A percentile compares a stretch with the other conserved stretches of the same genome.
Evolutionary conservation across 2,888 invertebrate species (phyloP).

Genomic region (Trichopoda pennipes): DNA sequence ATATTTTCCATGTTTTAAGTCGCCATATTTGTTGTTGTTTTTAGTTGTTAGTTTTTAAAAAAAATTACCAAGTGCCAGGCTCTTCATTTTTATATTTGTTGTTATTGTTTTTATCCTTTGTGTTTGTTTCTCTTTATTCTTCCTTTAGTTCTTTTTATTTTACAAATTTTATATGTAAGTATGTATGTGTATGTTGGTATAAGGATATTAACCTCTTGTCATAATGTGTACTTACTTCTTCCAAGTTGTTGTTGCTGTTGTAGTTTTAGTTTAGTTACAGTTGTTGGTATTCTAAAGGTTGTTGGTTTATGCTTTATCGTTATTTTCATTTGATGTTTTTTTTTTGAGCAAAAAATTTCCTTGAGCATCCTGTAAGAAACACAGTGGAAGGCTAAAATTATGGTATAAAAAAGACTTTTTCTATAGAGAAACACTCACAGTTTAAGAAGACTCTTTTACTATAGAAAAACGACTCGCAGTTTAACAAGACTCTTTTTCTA

Average conservation of each 20-base stretch:
- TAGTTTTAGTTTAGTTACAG: constrained; percentile 32
- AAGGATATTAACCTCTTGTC: constrained; percentile 65
- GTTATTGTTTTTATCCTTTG: constrained; percentile 23
- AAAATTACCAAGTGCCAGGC: not conserved
- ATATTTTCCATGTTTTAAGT: not conserved
- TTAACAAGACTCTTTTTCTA: too few species aligned
- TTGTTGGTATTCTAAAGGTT: constrained; percentile 39
- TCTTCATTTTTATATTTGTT: not conserved
- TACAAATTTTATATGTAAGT: not conserved
- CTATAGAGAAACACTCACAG: too few species aligned
- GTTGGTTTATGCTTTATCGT: constrained; percentile 11
- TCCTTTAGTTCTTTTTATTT: not conserved
- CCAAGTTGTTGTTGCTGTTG: constrained; percentile 44
- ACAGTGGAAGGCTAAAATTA: too few species aligned
- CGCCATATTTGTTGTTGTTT: not conserved
- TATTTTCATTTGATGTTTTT: constrained; percentile 28
- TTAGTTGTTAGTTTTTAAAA: not conserved
- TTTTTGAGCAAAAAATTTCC: not conserved
- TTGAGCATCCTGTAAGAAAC: not conserved
- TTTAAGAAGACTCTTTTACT: too few species aligned
- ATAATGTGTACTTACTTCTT: constrained; percentile 21
- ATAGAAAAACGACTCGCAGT: too few species aligned
- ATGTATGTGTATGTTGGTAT: constrained; percentile 27
- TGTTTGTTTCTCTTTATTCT: constrained; percentile 1
- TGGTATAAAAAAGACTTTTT: too few species aligned